phyloP scores from a whole-genome alignment of 2,888 invertebrate genomes.

The Platerodrilus igneus region DNA sequence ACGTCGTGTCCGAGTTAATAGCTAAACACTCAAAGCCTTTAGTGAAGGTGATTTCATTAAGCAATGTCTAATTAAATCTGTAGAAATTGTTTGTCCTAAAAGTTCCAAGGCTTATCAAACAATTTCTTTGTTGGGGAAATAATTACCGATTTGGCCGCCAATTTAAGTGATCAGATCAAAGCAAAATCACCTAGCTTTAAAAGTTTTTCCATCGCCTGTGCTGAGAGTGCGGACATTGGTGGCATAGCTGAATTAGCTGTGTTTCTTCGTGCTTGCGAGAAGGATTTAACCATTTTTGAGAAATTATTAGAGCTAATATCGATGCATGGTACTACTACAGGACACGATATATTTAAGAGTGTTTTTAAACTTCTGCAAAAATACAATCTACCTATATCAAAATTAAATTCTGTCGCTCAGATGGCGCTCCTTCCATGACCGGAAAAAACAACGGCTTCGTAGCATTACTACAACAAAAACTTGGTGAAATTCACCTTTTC shows the following conservation, averaged over 20 bases:
- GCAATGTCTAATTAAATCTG: slow-evolving; percentile 25
- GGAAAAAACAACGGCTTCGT: no score
- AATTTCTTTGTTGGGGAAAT: slow-evolving; percentile 25
- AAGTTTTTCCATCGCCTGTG: slow-evolving; percentile 24
- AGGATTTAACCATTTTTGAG: no score
- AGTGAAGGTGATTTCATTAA: slow-evolving; percentile 27
- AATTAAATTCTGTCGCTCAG: no score
- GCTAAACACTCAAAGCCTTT: slow-evolving; percentile 27
- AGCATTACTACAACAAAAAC: no score
- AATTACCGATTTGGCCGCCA: slow-evolving; percentile 13
- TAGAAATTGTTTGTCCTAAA: slow-evolving; percentile 27
- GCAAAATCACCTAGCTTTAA: slow-evolving; percentile 23
- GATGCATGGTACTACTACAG: no score
- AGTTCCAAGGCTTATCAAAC: slow-evolving; percentile 24
- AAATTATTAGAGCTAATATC: no score
- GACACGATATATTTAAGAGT: no score
- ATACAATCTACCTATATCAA: no score
- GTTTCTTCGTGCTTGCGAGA: slow-evolving; percentile 1
- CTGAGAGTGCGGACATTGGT: slow-evolving; percentile 21
- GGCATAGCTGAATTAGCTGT: slow-evolving; percentile 13
- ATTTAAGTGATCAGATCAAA: slow-evolving; percentile 15
- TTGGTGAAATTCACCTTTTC: no score
- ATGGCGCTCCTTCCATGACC: no score
- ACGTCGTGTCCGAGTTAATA: slow-evolving; percentile 25
- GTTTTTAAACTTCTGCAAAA: no score